These are phyloP conservation scores for Cantharis rufa DNA, from an alignment of 2,888 invertebrate species.

Conservation along the genomic window DNA sequence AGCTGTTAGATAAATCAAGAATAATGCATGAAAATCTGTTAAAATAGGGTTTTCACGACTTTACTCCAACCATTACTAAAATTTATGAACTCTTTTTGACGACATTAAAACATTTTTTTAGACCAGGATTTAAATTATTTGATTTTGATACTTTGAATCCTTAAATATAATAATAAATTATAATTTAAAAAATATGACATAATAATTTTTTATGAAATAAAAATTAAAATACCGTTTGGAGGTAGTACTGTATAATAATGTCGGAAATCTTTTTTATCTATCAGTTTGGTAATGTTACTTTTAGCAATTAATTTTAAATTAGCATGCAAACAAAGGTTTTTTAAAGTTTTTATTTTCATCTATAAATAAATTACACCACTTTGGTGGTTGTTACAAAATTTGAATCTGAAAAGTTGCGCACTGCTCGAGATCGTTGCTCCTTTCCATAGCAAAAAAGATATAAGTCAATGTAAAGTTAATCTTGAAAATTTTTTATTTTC, in stretches of 20 bases:
- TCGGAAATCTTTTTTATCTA: not conserved
- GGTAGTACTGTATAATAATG: not conserved
- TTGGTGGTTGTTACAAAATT: not conserved
- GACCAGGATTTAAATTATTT: not conserved
- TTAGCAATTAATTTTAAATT: not conserved
- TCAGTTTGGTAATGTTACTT: not conserved
- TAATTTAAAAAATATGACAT: not conserved
- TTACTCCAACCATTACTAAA: not conserved
- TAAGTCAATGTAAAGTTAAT: not conserved
- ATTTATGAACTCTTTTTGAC: not conserved
- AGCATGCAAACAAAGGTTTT: not conserved
- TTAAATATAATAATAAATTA: not conserved
- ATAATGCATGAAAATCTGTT: not conserved
- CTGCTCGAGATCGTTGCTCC: not conserved
- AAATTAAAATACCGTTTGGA: not conserved
- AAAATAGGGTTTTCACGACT: not conserved
- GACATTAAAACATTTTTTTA: not conserved
- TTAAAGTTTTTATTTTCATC: not conserved
- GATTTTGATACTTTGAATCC: not conserved
- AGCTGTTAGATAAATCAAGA: not conserved
- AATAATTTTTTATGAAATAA: too few relatives aligned
- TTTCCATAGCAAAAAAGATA: not conserved
- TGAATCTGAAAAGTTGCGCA: not conserved
- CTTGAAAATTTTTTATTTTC: not conserved
- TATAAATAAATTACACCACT: not conserved